Evolutionary conservation across 2,113 vertebrate species (phyloP).

Genomic region (Cettia cetti): DNA sequence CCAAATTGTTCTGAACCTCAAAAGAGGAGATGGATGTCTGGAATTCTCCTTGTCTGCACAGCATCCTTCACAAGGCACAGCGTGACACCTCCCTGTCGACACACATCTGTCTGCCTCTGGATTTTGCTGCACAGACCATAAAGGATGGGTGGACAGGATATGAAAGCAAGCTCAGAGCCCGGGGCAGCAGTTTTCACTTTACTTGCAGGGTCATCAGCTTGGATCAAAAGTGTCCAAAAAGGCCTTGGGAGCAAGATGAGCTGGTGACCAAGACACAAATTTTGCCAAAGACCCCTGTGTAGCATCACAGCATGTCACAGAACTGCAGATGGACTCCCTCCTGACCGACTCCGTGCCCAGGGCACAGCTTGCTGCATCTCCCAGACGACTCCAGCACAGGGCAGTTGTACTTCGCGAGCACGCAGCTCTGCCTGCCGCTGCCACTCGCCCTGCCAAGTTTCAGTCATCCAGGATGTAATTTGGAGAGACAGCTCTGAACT

Average conservation of each 20-base stretch:
- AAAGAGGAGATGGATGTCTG: fast-evolving
- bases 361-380: fast-evolving
- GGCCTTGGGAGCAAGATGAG: not conserved
- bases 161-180: not conserved
- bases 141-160: not conserved
- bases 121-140: not conserved
- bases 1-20: not conserved
- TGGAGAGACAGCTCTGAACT: not conserved
- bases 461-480: not conserved
- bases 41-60: not conserved
- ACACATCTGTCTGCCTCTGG: not conserved
- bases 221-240: not conserved
- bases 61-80: not conserved
- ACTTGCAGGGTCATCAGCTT: not conserved
- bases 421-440: fast-evolving
- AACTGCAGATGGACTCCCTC: not conserved
- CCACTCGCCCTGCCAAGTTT: not conserved
- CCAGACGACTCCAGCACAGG: fast-evolving
- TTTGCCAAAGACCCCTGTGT: fast-evolving
- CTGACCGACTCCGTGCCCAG: fast-evolving
- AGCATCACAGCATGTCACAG: fast-evolving
- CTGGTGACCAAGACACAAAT: not conserved
- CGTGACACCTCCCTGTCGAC: too few relatives aligned
- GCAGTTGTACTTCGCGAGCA: fast-evolving
- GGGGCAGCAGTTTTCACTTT: not conserved